Evolutionary conservation across 2,888 invertebrate species (phyloP).

Genomic region (Drosophila differens): DNA sequence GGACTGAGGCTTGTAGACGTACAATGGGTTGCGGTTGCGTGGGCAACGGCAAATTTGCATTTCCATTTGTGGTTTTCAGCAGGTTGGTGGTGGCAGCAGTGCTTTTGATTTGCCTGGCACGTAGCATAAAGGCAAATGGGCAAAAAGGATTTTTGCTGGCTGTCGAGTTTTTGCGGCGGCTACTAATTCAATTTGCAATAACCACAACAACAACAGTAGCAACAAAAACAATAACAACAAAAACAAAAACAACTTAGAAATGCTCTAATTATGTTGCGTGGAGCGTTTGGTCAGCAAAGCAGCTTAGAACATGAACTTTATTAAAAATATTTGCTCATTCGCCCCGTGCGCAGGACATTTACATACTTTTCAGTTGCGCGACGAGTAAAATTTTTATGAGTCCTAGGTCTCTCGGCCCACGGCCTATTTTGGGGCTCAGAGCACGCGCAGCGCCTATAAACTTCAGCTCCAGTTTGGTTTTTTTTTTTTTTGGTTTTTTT

Average conservation of each 20-base stretch:
- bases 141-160: conserved; percentile 74
- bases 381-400: conserved; percentile 74
- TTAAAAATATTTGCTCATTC: conserved; percentile 77
- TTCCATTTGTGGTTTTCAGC: conserved; percentile 72
- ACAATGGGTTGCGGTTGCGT: conserved; percentile 59
- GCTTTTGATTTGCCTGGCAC: conserved; percentile 77
- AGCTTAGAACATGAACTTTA: conserved; percentile 74
- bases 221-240: conserved; percentile 5
- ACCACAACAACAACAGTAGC: conserved; percentile 57
- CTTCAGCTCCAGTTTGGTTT: conserved; percentile 41
- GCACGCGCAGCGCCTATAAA: conserved; percentile 77
- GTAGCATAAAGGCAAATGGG: conserved; percentile 64
- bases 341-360: conserved; percentile 54
- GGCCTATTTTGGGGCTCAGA: conserved; percentile 59
- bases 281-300: conserved; percentile 70
- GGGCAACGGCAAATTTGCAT: conserved; percentile 75
- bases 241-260: conserved; percentile 23
- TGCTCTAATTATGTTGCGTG: conserved; percentile 73
- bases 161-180: conserved; percentile 59
- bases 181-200: conserved; percentile 81
- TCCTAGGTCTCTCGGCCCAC: conserved; percentile 19
- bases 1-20: conserved; percentile 9
- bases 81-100: conserved; percentile 12
- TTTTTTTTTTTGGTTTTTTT: conserved; percentile 48
- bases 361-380: conserved; percentile 63